phyloP scores from a whole-genome alignment of 2,797 vertebrate species.

The Myotis pilosus region DNA sequence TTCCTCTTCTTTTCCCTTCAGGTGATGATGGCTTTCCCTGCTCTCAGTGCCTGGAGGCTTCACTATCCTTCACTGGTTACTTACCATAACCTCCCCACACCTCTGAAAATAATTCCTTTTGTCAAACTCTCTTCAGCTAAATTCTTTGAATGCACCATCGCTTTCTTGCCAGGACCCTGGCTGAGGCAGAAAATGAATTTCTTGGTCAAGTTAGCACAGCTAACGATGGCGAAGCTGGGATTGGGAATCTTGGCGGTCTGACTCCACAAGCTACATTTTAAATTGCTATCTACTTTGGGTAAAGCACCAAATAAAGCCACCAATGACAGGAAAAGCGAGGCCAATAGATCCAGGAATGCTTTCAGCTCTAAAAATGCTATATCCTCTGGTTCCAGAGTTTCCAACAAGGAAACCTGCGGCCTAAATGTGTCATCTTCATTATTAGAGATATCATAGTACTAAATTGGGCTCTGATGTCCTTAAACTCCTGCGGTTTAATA shows the following conservation, averaged over 20 bases:
- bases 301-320: background rate
- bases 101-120: background rate
- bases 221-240: background rate
- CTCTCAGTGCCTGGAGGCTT: background rate
- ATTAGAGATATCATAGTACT: constrained; percentile 59
- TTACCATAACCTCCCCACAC: background rate
- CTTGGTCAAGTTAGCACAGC: background rate
- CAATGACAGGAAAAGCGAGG: background rate
- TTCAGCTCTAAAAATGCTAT: constrained; percentile 50
- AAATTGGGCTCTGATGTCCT: constrained; percentile 63
- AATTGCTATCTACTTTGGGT: background rate
- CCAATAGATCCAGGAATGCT: constrained; percentile 20
- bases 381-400: constrained; percentile 46
- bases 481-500: constrained; percentile 48
- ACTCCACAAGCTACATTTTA: background rate
- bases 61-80: background rate
- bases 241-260: constrained; percentile 8
- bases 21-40: background rate
- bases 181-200: background rate
- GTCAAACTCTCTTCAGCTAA: background rate
- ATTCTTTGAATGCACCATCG: background rate
- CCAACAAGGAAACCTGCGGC: constrained; percentile 59
- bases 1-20: background rate
- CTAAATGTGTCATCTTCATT: constrained; percentile 69
- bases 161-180: background rate